Percentiles rank a stretch among this genome's conserved stretches.
These are phyloP conservation scores for Nautilus pompilius DNA, from an alignment of 1,140 invertebrate species.

Conservation along the genomic window DNA sequence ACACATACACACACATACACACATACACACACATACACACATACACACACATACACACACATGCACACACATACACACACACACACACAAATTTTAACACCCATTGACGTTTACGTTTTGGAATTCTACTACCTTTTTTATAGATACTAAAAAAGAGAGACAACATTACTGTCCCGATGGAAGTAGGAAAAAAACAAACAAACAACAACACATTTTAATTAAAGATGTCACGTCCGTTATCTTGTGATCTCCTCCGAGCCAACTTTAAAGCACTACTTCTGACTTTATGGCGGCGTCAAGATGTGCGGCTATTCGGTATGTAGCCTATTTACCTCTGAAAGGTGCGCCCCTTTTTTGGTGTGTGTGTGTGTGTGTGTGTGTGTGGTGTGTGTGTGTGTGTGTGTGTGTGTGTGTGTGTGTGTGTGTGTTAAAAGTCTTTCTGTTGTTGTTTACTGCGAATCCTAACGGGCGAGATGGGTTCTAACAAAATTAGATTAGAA, in stretches of 20 bases:
- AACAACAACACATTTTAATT: not conserved
- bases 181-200: not conserved
- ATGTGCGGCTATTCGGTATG: too few relatives aligned
- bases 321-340: not conserved
- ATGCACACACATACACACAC: not conserved
- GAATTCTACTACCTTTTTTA: not conserved
- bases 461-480: not conserved
- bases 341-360: not conserved
- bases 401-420: not conserved
- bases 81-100: not conserved
- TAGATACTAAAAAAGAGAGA: not conserved
- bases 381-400: conserved; percentile 6
- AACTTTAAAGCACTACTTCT: not conserved
- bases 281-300: too few relatives aligned
- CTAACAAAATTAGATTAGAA: not conserved
- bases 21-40: not conserved
- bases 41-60: not conserved
- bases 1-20: conserved; percentile 1
- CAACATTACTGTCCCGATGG: not conserved
- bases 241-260: not conserved
- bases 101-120: not conserved
- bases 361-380: conserved; percentile 1
- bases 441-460: not conserved
- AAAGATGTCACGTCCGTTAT: not conserved
- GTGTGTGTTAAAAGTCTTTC: not conserved